These are phyloP conservation scores for Cydia pomonella DNA, from an alignment of 1,140 invertebrate genomes.

Conservation along the genomic window DNA sequence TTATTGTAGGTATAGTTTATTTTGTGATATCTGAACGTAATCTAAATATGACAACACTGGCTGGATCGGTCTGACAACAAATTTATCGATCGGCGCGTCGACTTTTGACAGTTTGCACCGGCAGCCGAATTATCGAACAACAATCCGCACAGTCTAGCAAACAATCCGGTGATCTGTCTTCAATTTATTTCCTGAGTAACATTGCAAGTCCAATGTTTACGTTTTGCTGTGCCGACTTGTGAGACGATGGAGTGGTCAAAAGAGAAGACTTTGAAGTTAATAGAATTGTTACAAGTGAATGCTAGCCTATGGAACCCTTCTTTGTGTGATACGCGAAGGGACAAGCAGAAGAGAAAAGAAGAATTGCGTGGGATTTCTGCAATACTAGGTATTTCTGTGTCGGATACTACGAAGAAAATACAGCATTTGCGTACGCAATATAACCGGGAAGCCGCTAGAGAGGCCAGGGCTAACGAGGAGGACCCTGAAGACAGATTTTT, in stretches of 20 bases:
- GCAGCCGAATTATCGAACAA: background rate
- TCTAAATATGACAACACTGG: background rate
- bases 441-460: conserved; percentile 68
- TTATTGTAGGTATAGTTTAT: background rate
- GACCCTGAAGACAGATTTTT: conserved; percentile 69
- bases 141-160: conserved; percentile 46
- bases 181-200: conserved; percentile 38
- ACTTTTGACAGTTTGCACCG: conserved; percentile 8
- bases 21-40: background rate
- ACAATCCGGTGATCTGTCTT: conserved; percentile 64
- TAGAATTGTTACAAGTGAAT: conserved; percentile 69
- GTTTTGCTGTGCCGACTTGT: conserved; percentile 44
- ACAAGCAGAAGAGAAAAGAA: conserved; percentile 73
- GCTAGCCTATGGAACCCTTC: conserved; percentile 71
- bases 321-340: conserved; percentile 65
- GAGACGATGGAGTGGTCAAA: conserved; percentile 71
- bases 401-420: conserved; percentile 73
- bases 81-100: conserved; percentile 35
- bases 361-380: conserved; percentile 67
- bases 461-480: conserved; percentile 60
- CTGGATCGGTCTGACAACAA: conserved; percentile 28
- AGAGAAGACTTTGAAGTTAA: conserved; percentile 71
- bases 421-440: conserved; percentile 75
- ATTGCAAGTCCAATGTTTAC: conserved; percentile 53
- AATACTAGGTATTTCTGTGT: conserved; percentile 61